phyloP scores from a whole-genome alignment of 2,888 invertebrate species.

The Imbricaverruca yamaguchii region DNA sequence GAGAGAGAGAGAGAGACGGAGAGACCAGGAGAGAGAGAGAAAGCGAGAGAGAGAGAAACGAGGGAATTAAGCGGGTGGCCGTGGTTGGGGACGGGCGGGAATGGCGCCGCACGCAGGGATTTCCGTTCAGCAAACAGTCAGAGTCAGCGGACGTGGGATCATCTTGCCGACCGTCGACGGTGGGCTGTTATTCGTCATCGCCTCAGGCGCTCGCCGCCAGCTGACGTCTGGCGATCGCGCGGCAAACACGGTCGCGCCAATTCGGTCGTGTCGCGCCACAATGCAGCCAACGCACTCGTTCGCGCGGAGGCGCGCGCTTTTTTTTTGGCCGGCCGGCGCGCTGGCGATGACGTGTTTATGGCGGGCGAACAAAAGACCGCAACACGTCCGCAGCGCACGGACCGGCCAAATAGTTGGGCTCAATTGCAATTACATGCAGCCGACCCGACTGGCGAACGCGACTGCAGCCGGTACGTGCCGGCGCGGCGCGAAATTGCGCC shows the following conservation, averaged over 20 bases:
- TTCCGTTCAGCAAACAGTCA: not conserved
- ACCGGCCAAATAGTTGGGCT: not conserved
- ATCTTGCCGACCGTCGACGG: not conserved
- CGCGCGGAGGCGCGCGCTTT: not conserved
- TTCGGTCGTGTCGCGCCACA: no score
- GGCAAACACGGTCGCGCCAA: not conserved
- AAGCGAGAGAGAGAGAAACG: not conserved
- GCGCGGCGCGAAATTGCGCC: not conserved
- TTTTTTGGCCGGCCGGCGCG: not conserved
- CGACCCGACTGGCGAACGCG: not conserved
- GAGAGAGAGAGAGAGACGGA: no score
- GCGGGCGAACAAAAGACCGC: not conserved
- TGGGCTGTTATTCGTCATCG: not conserved
- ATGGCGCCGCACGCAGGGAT: no score
- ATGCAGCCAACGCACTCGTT: no score
- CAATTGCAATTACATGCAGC: slow-evolving; percentile 8
- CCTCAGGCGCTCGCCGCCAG: not conserved
- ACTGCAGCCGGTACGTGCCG: not conserved
- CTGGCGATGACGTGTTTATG: slow-evolving; percentile 2
- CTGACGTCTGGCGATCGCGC: not conserved
- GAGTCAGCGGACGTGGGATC: not conserved
- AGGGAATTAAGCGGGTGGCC: not conserved
- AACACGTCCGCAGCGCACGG: slow-evolving; percentile 3
- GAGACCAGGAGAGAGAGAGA: not conserved
- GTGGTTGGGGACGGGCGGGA: not conserved